A percentile compares a stretch with the other conserved stretches of the same genome.
These are phyloP conservation scores for Cladopsammia gracilis DNA, from an alignment of 64 coral and sea anemone species.

Conservation along the genomic window DNA sequence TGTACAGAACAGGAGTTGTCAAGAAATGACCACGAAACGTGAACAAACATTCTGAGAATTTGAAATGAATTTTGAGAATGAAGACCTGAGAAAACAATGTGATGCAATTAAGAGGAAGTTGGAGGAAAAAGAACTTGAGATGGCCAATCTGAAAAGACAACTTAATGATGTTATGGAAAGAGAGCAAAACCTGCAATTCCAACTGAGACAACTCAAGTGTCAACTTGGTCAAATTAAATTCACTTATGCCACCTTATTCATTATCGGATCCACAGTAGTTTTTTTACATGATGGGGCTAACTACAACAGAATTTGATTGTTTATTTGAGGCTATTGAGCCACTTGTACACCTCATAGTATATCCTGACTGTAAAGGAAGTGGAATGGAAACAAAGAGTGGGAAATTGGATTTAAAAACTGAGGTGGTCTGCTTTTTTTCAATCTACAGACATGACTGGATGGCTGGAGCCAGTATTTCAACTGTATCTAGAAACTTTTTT, in stretches of 20 bases:
- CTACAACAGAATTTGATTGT: conserved; percentile 51
- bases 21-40: conserved; percentile 2
- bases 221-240: background rate
- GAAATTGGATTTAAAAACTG: conserved; percentile 42
- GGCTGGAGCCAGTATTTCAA: conserved; percentile 11
- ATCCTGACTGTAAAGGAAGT: conserved; percentile 46
- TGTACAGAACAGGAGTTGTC: conserved; percentile 20
- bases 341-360: conserved; percentile 2
- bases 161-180: too few relatives aligned
- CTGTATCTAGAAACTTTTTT: conserved; percentile 26
- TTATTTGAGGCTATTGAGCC: conserved; percentile 45
- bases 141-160: too few relatives aligned
- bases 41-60: background rate
- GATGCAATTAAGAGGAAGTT: conserved; percentile 24
- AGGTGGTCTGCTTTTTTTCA: conserved; percentile 40
- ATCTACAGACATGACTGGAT: background rate
- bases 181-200: background rate
- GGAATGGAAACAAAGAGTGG: background rate
- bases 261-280: background rate
- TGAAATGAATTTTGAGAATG: conserved; percentile 38
- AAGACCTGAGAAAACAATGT: conserved; percentile 16
- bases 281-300: conserved; percentile 37
- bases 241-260: background rate
- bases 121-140: background rate
- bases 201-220: conserved; percentile 7